Percentiles rank a stretch among this genome's conserved stretches.
Evolutionary conservation across 2,113 vertebrate species (phyloP).

Genomic region (Tachysurus vachellii): DNA sequence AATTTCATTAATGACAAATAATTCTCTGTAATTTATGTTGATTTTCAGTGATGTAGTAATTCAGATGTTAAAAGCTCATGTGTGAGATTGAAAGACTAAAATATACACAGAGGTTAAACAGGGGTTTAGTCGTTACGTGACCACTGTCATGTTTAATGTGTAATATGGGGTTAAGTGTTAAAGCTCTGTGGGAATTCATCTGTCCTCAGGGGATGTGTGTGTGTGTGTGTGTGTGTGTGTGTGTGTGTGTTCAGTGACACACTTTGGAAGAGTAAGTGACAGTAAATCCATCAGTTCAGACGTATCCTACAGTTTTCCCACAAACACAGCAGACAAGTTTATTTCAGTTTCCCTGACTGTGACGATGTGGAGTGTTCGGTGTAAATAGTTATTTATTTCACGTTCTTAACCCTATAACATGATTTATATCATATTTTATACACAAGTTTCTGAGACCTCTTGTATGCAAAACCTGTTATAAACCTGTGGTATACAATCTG

Average conservation of each 20-base stretch:
- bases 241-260: constrained; percentile 2
- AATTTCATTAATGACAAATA: neutral
- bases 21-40: neutral
- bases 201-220: neutral
- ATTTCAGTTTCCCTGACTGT: neutral
- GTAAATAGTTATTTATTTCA: neutral
- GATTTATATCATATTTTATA: no score
- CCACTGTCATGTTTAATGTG: neutral
- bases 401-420: neutral
- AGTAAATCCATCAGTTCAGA: neutral
- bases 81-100: neutral
- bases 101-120: neutral
- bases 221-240: constrained; percentile 1
- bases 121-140: neutral
- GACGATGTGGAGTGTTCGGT: neutral
- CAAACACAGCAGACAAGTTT: neutral
- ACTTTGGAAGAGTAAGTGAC: neutral
- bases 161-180: neutral
- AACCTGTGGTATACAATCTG: no score
- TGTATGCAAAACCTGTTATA: no score
- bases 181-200: neutral
- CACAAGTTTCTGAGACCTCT: no score
- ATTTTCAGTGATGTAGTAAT: neutral
- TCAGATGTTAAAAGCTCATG: neutral
- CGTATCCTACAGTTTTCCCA: neutral